Evolutionary conservation across 2,113 vertebrate genomes (phyloP).

Genomic region (Passerina amoena): DNA sequence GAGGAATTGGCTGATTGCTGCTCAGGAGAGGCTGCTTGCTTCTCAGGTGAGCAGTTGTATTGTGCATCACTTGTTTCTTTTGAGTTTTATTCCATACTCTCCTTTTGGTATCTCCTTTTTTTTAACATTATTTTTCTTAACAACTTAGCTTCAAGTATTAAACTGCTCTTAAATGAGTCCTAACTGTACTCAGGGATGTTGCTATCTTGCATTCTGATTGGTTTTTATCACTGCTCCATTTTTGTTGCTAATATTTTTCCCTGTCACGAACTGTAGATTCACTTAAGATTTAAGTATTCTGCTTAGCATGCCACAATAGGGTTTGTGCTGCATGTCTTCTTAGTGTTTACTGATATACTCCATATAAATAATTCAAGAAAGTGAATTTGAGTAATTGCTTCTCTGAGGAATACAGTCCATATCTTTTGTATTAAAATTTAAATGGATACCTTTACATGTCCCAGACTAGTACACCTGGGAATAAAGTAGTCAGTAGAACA

Average conservation of each 20-base stretch:
- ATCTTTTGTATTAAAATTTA: conserved; percentile 26
- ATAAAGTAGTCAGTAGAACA: background rate
- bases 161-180: background rate
- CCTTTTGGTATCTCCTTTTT: background rate
- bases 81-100: background rate
- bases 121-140: background rate
- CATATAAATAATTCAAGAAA: background rate
- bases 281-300: background rate
- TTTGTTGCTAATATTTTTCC: background rate
- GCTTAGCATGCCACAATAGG: background rate
- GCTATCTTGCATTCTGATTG: background rate
- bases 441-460: background rate
- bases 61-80: background rate
- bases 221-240: background rate
- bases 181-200: background rate
- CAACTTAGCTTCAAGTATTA: background rate
- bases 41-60: background rate
- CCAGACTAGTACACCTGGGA: background rate
- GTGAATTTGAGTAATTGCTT: conserved; percentile 8
- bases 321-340: background rate
- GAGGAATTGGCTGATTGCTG: background rate
- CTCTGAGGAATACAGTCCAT: background rate
- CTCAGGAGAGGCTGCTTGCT: background rate
- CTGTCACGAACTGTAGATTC: background rate
- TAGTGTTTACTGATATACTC: background rate